Base-by-base conservation (phyloP, 2,888 invertebrate genomes). In the Lampropteryx suffumata region DNA sequence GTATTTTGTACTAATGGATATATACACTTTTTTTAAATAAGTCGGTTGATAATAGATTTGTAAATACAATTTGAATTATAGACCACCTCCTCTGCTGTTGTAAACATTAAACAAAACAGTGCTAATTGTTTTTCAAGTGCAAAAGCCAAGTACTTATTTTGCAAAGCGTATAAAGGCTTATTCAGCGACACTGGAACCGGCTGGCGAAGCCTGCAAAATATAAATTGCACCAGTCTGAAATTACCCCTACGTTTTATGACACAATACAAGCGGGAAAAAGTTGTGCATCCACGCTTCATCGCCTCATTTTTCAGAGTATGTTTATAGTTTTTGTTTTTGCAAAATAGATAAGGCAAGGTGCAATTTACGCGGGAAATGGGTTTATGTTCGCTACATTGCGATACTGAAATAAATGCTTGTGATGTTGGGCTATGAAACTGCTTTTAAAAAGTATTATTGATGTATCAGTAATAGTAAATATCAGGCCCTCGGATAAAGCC, bases 181-280 rank as follows among this genome's bases (percentile, higher is more conserved):
- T 79, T 76, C 73, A 73, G 67, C 64, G 65, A 71, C 74, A 70
- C 69, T 61, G 65, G 63, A 72, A 68, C 73, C 67, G 66, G 76
- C 68, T 73, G 71, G 69, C 52, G 40, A 48, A 33, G 52, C 48
- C 70, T 69, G 74, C 73, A 71, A 81, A 79, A 76, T 79, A 81
- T 82, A 84, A 84, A 83, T 79, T 79, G 79, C 73, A 68, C 70
- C 69, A 70, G 74, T 71, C 73, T 74, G 69, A 77, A 84, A 83
- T 83, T 82, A 82, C 76, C 76, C 76, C 73, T 73, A 75, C 76
- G 71, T 70, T 81, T 82, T 82, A 79, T 81, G 77, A 79, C 71
- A 78, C 71, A 73, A 78, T 44, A 50, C 42, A 24, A 32, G 72
- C 69, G 73, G 71, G 57, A 74, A 73, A 80, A 77, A 79, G 69